Base-by-base conservation (phyloP, 2,113 vertebrate genomes). In the Tragelaphus scriptus region DNA sequence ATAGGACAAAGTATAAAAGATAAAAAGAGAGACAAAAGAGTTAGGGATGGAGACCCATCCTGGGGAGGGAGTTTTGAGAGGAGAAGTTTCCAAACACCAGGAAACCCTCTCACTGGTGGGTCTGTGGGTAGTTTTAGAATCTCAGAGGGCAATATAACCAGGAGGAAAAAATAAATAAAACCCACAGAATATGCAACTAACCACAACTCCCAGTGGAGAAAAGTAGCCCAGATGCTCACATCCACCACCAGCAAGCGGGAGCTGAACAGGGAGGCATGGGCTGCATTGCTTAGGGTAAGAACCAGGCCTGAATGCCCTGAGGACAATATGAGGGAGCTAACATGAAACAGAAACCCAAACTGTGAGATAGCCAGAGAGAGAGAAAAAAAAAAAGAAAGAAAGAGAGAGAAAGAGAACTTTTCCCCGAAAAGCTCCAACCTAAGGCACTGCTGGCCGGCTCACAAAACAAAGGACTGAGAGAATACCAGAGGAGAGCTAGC, bases 311-410 rank as follows among this genome's bases (percentile, higher is more conserved):
- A 19, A 36, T 68, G 65, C 32, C 65, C 65, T 5, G 32, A 21
- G 17, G 17, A 36, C 16, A 68, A 68, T 36, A 32, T 68, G 65
- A 68, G 65, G 65, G 65, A 21, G 65, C 65, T 68, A 68, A 68
- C 8, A 2, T 0, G 32, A 68, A 68, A 11, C 17, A 68, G 65
- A 4, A 5, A 68, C 65, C 65, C 65, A 68, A 36, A 68, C 32
- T 36, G 32, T 21, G 65, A 32, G 65, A 21, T 2, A 68, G 32
- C 2, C 32, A n/a, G 63, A 68, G 63, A n/a, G 30, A 65, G 30
- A 65, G 63, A 32, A 3, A 32, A 2, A 14, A 0, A 30, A 1
- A 63, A 30, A 2, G 15, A 1, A 63, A 30, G 1, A 63, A 0
- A 65, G 5, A 61, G 1, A 61, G 26, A 63, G 1, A 63, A 4